Evolutionary conservation across 2,888 invertebrate genomes (phyloP).

Genomic region (Linnaemya tessellans): DNA sequence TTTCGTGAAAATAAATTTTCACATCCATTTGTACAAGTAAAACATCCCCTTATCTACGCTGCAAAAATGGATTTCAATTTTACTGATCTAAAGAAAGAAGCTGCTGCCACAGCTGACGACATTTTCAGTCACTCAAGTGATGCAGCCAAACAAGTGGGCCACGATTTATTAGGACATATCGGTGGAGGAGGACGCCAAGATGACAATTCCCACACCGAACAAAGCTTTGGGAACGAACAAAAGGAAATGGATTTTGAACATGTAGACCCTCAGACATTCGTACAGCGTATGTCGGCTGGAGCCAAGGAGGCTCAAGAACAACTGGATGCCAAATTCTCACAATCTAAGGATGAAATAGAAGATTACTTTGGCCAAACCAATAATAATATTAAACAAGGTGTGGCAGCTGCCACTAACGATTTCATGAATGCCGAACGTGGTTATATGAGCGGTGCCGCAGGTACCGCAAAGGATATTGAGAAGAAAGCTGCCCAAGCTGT

Average conservation of each 20-base stretch:
- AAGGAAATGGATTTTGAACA: slow-evolving; percentile 79
- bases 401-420: slow-evolving; percentile 78
- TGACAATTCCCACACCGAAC: slow-evolving; percentile 80
- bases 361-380: slow-evolving; percentile 76
- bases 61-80: slow-evolving; percentile 80
- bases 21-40: slow-evolving; percentile 32
- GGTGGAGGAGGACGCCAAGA: slow-evolving; percentile 74
- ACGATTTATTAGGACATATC: slow-evolving; percentile 68
- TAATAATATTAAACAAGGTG: slow-evolving; percentile 76
- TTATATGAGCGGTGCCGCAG: slow-evolving; percentile 65
- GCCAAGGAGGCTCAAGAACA: slow-evolving; percentile 80
- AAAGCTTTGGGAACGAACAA: slow-evolving; percentile 80
- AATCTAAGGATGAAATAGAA: slow-evolving; percentile 77
- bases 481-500: slow-evolving; percentile 66
- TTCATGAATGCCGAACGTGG: slow-evolving; percentile 81
- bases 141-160: slow-evolving; percentile 74
- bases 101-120: slow-evolving; percentile 78
- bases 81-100: slow-evolving; percentile 80
- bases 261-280: slow-evolving; percentile 78
- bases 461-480: slow-evolving; percentile 53
- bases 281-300: slow-evolving; percentile 80
- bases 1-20: slow-evolving; percentile 46
- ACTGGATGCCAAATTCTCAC: slow-evolving; percentile 81
- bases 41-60: slow-evolving; percentile 11
- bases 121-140: slow-evolving; percentile 75